Evolutionary conservation across 2,888 invertebrate species (phyloP), one percentile per base, ranked within the genome.

Genomic region (Cataglyphis rosenhaueri): DNA sequence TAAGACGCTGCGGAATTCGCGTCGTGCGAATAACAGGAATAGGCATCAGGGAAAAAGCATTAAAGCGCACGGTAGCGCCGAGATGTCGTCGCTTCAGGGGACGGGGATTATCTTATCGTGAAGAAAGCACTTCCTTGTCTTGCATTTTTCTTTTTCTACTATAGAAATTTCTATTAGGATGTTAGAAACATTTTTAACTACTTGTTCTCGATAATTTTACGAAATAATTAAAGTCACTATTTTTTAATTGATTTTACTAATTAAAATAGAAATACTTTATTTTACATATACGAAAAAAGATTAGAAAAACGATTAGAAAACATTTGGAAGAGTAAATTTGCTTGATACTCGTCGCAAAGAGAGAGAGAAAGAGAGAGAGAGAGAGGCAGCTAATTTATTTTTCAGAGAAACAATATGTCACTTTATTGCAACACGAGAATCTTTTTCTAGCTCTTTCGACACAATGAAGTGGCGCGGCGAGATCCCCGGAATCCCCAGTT

Each of bases 1-100:
- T 32, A 57, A 78, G 68, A 59, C 32, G 70, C 78, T 59, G 59
- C 78, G 78, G 76, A 78, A 78, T 78, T 78, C 68, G 55, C 41
- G 76, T 68, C 64, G 76, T 8, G 48, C 57, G 38, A 44, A 41
- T 18, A 71, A 57, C 57, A 32, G 41, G 57, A 68, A 68, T 44
- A 41, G 78, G 32, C 78, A 68, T 18, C 21, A 6, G 68, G 57
- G 57, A 78, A 68, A 78, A 78, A 76, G 66, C 76, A 66, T 78
- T 78, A 57, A 52, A 59, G 68, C 78, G 68, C 68, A 57, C 78
- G 68, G 57, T 78, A 68, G 68, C 78, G 68, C 57, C 25, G 68
- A 57, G 76, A 78, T 55, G 41, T 68, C 66, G 57, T 78, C 41
- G 78, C 78, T 57, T 6, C 29, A 32, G 66, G 55, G 38, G 25